Base-by-base conservation (phyloP, 2,888 invertebrate genomes). In the Tipula vernalis region DNA sequence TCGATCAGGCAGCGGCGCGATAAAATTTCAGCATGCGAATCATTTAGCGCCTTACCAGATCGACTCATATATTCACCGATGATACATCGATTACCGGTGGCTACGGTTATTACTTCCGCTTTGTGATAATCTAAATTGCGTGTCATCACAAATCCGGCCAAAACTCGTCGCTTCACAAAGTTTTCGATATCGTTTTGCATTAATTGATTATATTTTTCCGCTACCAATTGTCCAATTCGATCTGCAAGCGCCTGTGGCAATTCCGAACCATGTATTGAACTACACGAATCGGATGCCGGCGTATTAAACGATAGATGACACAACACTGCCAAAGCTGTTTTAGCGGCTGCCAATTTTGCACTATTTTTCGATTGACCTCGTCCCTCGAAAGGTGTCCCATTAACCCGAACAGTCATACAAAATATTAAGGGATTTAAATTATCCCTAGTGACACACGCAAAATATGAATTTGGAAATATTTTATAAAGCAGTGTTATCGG, bases 11-110 rank as follows among this genome's bases (percentile, higher is more conserved):
- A 96, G 86, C 97, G 93, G 83, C 98, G 94, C 0, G 98, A 95
- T 8, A 98, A 94, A 88, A 99, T 97, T 94, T 99, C 99, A 0
- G 99, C 99, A 90, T 99, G 99, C 89, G 98, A 98, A 91, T 99
- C 99, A 92, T 99, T 98, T 87, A 99, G 92, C 2, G 96, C 95
- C 13, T 95, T 93, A 0, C 99, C 99, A 87, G 94, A 93, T 85
- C 96, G 96, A 87, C 97, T 97, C 93, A 99, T 95, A 91, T 97
- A 96, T 89, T 98, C 98, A 0, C 98, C 98, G 87, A 96, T 97
- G 87, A 99, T 96, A 90, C 98, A 98, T 91, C 99, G 99, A 0
- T 98, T 99, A 51, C 99, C 99, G 86, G 98, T 97, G 10, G 96
- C 95, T 1, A 98, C 94, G 2, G 95, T 94, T 4, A 96, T 94